Percentiles rank a stretch among this genome's conserved stretches.
Conservation (phyloP, 2,888 invertebrate genomes). For the Netelia melanura region DNA sequence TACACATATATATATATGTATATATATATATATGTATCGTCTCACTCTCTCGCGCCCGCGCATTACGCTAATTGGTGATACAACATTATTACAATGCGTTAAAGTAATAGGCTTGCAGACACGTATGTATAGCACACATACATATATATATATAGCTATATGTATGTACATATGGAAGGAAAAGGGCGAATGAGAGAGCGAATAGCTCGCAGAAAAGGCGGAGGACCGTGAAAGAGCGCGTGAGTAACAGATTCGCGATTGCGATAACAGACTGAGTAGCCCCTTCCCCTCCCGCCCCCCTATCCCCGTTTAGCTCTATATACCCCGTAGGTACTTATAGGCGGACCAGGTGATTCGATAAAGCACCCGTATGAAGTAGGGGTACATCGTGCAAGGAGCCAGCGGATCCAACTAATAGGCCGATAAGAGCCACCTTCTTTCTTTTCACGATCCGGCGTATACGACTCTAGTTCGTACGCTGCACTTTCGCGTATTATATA, state of each 20-base stretch:
- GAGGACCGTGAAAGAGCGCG: constrained; percentile 78
- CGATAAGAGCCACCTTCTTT: constrained; percentile 81
- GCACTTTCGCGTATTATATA: constrained; percentile 50
- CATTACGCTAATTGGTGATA: constrained; percentile 79
- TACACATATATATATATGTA: neutral
- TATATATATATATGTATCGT: constrained; percentile 4
- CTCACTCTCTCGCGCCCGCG: constrained; percentile 46
- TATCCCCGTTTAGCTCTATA: neutral
- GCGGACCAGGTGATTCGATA: constrained; percentile 73
- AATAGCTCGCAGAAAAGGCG: constrained; percentile 73
- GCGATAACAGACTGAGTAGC: constrained; percentile 73
- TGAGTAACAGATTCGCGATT: constrained; percentile 74
- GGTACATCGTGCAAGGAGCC: constrained; percentile 50
- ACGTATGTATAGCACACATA: neutral
- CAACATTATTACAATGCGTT: constrained; percentile 82
- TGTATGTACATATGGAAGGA: constrained; percentile 6
- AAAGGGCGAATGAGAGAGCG: constrained; percentile 4
- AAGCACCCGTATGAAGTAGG: constrained; percentile 69
- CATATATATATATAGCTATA: constrained; percentile 8
- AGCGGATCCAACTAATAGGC: constrained; percentile 79
- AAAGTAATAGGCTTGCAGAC: constrained; percentile 76
- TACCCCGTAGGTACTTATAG: neutral
- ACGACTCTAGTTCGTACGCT: constrained; percentile 11
- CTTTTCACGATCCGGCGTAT: constrained; percentile 41
- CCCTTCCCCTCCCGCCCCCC: neutral